Percentiles rank a stretch among this genome's conserved stretches.
Evolutionary conservation across 2,113 vertebrate species (phyloP).

Genomic region (Lophochroa leadbeateri): DNA sequence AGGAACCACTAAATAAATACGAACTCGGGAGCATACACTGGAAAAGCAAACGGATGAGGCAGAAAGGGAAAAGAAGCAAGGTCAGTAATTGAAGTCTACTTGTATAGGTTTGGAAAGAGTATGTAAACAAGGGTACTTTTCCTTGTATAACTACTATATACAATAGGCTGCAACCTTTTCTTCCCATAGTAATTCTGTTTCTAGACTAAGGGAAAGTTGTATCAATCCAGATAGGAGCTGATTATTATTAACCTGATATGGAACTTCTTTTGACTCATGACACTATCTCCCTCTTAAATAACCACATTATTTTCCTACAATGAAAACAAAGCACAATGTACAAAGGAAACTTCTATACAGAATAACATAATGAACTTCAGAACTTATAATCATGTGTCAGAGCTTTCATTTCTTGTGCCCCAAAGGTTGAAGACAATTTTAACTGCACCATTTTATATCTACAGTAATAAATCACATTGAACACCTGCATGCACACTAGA

Average conservation of each 20-base stretch:
- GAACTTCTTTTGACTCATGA: not conserved
- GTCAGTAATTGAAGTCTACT: not conserved
- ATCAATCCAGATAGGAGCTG: not conserved
- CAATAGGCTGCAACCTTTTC: not conserved
- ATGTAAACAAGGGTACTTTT: not conserved
- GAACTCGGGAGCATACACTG: not conserved
- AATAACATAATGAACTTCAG: not conserved
- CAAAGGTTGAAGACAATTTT: conserved; percentile 40
- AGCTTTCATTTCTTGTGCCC: not conserved
- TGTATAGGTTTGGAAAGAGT: not conserved
- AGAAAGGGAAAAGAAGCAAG: not conserved
- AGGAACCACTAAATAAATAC: not conserved
- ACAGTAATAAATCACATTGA: conserved; percentile 11
- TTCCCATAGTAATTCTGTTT: not conserved
- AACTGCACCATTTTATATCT: not conserved
- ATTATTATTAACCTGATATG: not conserved
- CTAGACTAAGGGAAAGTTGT: not conserved
- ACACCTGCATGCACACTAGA: conserved; percentile 28
- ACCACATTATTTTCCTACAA: not conserved
- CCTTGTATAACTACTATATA: not conserved
- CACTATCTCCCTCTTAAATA: not conserved
- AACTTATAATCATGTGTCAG: not conserved
- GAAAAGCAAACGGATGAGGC: not conserved
- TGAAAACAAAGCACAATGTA: not conserved
- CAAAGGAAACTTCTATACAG: not conserved